Evolutionary conservation across 2,888 invertebrate species (phyloP), one percentile per base, ranked within the genome.

Genomic region (Leptinotarsa haldemani): DNA sequence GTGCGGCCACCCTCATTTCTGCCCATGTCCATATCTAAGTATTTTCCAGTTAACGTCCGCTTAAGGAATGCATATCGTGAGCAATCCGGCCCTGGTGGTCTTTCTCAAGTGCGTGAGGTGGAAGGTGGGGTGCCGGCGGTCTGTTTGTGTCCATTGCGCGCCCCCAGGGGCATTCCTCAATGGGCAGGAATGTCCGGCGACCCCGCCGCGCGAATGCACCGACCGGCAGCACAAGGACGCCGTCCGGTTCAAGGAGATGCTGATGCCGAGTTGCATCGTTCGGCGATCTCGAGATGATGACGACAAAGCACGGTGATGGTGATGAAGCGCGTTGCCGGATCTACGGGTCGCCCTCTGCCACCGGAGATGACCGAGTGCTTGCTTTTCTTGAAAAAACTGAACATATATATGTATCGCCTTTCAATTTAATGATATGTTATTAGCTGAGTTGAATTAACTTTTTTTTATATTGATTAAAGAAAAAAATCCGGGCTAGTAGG

Each of bases 111-210:
- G 56, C 56, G 56, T 56, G 56, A 56, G 56, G 20, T 16, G 61
- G 9, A 7, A 16, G 64, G 64, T 3, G 81, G 80, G 79, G 81
- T 74, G 80, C 78, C 80, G 83, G 82, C 81, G 82, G 84, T 83
- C 79, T 86, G 85, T 86, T 85, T 85, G 85, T 85, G 83, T 85
- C 84, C 85, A 84, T 84, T 82, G 83, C 79, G 80, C 76, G 79
- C 82, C 84, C 83, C 82, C 80, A 80, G 85, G 85, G 85, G 84
- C 85, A 85, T 85, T 85, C 85, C 84, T 83, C 79, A 80, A 81
- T 81, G 83, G 83, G 80, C 50, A 46, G 53, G 84, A 84, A 84
- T 84, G 84, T 84, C 83, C 84, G 84, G 83, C 84, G 84, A 83
- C 82, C 82, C 81, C 82, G 82, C 79, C 81, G 79, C 81, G 83